phyloP scores from a whole-genome alignment of 2,797 vertebrate genomes.

The Phataginus tetradactyla region DNA sequence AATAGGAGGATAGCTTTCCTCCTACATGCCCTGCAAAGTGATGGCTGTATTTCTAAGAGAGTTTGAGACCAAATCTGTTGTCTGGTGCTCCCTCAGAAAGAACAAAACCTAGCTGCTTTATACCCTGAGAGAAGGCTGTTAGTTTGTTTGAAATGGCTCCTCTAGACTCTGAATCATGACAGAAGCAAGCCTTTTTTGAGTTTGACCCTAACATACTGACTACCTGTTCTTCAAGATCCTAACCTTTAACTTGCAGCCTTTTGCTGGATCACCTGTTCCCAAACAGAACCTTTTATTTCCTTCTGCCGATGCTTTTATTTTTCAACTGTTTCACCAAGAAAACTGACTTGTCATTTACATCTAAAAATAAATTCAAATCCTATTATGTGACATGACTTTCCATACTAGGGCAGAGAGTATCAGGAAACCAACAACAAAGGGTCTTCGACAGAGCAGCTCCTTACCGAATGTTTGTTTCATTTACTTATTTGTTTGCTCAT shows the following conservation, averaged over 20 bases:
- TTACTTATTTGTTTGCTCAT: neutral
- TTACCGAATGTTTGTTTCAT: neutral
- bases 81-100: neutral
- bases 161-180: neutral
- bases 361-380: neutral
- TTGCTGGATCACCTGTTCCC: neutral
- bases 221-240: neutral
- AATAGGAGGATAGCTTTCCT: neutral
- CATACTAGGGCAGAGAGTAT: neutral
- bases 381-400: neutral
- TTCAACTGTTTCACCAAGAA: neutral
- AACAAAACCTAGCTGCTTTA: neutral
- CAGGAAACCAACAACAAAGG: neutral
- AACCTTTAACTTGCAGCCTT: neutral
- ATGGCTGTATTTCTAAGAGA: neutral
- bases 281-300: neutral
- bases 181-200: neutral
- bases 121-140: neutral
- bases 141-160: neutral
- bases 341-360: neutral
- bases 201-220: neutral
- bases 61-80: neutral
- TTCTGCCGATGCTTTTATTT: neutral
- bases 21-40: accelerated
- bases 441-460: neutral